These are phyloP conservation scores for Telmatochromis sp. DNA, from an alignment of 2,113 vertebrate species.

Conservation along the genomic window DNA sequence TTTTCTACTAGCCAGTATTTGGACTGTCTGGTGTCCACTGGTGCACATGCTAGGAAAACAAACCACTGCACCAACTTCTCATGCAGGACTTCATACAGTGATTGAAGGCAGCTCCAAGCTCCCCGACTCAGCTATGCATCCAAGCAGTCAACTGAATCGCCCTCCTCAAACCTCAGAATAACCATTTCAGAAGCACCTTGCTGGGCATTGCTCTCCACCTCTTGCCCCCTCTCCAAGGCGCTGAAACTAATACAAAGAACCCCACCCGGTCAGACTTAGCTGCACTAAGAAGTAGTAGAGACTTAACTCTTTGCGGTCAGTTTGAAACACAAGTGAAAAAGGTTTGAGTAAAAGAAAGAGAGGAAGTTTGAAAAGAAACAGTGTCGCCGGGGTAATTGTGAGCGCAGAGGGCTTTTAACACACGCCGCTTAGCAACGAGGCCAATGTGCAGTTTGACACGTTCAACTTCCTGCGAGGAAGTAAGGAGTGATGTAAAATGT, in stretches of 20 bases:
- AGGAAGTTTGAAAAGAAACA: neutral
- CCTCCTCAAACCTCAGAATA: constrained; percentile 4
- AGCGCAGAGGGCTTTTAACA: constrained; percentile 27
- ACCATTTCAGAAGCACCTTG: constrained; percentile 11
- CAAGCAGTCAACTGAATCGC: constrained; percentile 27
- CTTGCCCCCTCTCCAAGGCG: neutral
- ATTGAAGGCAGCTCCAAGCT: constrained; percentile 19
- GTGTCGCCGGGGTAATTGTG: neutral
- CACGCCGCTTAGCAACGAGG: constrained; percentile 34
- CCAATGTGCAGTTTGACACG: constrained; percentile 36
- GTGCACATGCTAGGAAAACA: neutral
- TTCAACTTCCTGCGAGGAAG: constrained; percentile 42
- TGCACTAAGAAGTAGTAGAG: neutral
- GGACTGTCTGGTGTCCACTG: neutral
- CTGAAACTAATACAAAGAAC: neutral
- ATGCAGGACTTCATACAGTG: neutral
- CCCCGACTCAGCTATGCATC: neutral
- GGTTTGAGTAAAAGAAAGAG: neutral
- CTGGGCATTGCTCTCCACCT: neutral
- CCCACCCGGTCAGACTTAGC: neutral
- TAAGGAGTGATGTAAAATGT: constrained; percentile 42
- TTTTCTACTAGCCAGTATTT: neutral
- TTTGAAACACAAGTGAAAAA: neutral
- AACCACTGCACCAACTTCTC: neutral
- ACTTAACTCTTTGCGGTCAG: neutral